A percentile compares a stretch with the other conserved stretches of the same genome.
Evolutionary conservation across 2,113 vertebrate genomes (phyloP).

Genomic region (Rhabdornis inornatus): DNA sequence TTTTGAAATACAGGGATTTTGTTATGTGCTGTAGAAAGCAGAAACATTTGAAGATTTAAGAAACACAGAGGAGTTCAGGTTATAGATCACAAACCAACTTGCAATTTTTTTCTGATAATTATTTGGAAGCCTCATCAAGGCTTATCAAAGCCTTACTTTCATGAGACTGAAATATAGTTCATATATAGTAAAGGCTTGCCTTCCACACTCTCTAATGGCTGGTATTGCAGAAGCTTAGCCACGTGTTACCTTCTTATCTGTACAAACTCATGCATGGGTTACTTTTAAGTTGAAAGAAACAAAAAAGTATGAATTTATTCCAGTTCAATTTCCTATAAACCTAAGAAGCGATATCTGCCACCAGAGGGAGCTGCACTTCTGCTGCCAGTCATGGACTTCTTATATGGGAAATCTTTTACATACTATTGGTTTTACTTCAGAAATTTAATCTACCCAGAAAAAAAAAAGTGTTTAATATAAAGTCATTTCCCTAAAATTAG

Average conservation of each 20-base stretch:
- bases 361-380: conserved; percentile 61
- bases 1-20: not conserved
- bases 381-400: not conserved
- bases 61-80: not conserved
- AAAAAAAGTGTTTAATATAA: not conserved
- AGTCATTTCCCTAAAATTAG: not conserved
- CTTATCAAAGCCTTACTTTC: not conserved
- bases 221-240: not conserved
- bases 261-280: not conserved
- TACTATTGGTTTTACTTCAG: not conserved
- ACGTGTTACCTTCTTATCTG: not conserved
- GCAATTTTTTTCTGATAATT: not conserved
- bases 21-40: not conserved
- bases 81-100: not conserved
- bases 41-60: not conserved
- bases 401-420: not conserved
- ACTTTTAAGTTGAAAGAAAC: not conserved
- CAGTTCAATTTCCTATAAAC: not conserved
- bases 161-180: not conserved
- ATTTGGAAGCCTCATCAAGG: not conserved
- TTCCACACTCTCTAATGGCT: not conserved
- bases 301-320: not conserved
- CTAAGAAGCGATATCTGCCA: not conserved
- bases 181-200: not conserved
- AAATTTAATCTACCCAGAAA: not conserved